Base-by-base conservation (phyloP, 2,888 invertebrate genomes). In the Acronicta leporina region DNA sequence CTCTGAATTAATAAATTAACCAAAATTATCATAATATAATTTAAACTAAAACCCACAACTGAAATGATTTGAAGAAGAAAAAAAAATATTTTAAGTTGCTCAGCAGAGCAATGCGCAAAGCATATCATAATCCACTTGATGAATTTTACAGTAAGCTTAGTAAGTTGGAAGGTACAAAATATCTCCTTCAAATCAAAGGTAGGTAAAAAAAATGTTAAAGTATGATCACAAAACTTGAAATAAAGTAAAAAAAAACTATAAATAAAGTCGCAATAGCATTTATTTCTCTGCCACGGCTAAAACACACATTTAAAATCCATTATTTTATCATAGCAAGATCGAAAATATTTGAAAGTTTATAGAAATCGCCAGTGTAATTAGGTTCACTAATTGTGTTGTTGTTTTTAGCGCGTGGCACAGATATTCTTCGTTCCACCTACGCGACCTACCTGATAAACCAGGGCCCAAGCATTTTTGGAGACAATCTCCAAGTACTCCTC, bases 401-500 rank as follows among this genome's bases (percentile, higher is more conserved):
- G 63, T 76, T 79, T 56, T 59, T 67, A 78, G 71, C 79, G 88
- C 89, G 89, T 89, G 89, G 87, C 89, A 87, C 57, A 64, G 73
- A 67, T 57, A 61, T 70, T 80, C 73, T 77, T 81, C 83, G 69
- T 80, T 76, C 78, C 77, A 79, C 76, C 79, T 80, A 82, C 74
- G 77, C 75, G 71, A 87, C 89, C 69, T 79, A 97, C 97, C 96
- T 97, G 96, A 90, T 96, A 97, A 72, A 96, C 91, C 73, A 95
- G 88, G 68, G 95, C 92, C 97, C 97, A 97, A 73, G 96, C 96
- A 86, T 95, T 95, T 83, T 95, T 96, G 75, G 95, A 95, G 82
- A 95, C 96, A 80, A 97, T 95, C 85, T 96, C 96, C 81, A 95
- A 92, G 92, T 96, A 97, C 92, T 97, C 97, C 53, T 95, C 95